Evolutionary conservation across 2,888 invertebrate genomes (phyloP).

Genomic region (Agrilus biguttatus): DNA sequence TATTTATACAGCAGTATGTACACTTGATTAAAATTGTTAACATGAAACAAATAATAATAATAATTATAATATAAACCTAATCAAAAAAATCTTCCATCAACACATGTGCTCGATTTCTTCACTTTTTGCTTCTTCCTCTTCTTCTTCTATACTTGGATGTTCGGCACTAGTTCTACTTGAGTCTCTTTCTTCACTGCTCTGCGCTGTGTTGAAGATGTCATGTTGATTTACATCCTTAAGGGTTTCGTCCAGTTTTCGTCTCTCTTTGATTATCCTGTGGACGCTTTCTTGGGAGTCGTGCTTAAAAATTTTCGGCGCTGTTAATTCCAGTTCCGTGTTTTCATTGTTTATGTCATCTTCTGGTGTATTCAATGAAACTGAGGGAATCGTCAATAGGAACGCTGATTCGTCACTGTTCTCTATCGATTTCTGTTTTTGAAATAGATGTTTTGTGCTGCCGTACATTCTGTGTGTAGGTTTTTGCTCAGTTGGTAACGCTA

Average conservation of each 20-base stretch:
- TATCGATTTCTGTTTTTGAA: conserved; percentile 38
- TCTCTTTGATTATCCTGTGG: conserved; percentile 45
- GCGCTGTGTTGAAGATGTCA: conserved; percentile 26
- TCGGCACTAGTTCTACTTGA: conserved; percentile 10
- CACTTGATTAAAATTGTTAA: too few species aligned
- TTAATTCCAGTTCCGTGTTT: conserved; percentile 11
- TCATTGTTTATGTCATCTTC: conserved; percentile 2
- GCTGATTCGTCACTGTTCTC: conserved; percentile 40
- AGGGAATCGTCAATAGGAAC: conserved; percentile 20
- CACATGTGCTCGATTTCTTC: not conserved
- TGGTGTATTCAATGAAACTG: conserved; percentile 5
- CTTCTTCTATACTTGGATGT: conserved; percentile 8
- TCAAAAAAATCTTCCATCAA: too few species aligned
- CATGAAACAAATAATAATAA: too few species aligned
- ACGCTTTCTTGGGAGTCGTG: conserved; percentile 37
- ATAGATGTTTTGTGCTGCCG: conserved; percentile 41
- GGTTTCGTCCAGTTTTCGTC: conserved; percentile 40
- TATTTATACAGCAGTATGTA: too few species aligned
- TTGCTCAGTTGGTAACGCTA: conserved; percentile 20
- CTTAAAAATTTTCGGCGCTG: conserved; percentile 20
- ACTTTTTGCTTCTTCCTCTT: conserved; percentile 4
- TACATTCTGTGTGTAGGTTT: conserved; percentile 27
- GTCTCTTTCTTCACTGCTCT: conserved; percentile 18
- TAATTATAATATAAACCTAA: too few species aligned
- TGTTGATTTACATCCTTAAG: conserved; percentile 24